Percentiles rank a stretch among this genome's conserved stretches.
These are phyloP conservation scores for Nephrotoma flavescens DNA, from an alignment of 2,888 invertebrate genomes.

Conservation along the genomic window DNA sequence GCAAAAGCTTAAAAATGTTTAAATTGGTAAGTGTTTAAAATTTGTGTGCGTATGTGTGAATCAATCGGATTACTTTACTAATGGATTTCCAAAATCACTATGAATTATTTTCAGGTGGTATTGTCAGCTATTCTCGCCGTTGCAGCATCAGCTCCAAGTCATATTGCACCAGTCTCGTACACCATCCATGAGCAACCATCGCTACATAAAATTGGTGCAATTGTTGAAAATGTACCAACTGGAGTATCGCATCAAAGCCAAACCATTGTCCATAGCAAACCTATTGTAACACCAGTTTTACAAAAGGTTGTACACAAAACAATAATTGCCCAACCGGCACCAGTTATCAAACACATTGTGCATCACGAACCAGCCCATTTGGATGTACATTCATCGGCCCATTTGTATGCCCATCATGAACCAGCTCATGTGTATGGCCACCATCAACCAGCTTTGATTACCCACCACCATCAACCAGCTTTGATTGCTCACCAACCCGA, in stretches of 20 bases:
- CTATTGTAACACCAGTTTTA: conserved; percentile 19
- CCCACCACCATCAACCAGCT: neutral
- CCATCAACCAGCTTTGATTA: neutral
- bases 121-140: conserved; percentile 43
- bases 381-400: neutral
- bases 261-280: conserved; percentile 34
- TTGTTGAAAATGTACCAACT: conserved; percentile 20
- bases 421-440: neutral
- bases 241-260: conserved; percentile 41
- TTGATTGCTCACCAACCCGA: neutral
- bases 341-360: conserved; percentile 9
- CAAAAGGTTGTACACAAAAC: conserved; percentile 7
- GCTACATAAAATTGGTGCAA: conserved; percentile 18
- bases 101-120: conserved; percentile 33
- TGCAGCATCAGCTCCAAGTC: conserved; percentile 20
- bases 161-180: neutral
- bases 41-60: neutral
- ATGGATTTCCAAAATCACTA: neutral
- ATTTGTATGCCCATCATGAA: neutral
- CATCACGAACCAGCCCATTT: neutral
- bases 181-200: neutral
- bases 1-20: conserved; percentile 24
- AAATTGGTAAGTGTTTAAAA: conserved; percentile 26
- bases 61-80: neutral
- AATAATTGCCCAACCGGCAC: conserved; percentile 12